Percentiles rank a stretch among this genome's conserved stretches.
Conservation (phyloP, 2,113 vertebrate species). For the Ctenomys sociabilis region DNA sequence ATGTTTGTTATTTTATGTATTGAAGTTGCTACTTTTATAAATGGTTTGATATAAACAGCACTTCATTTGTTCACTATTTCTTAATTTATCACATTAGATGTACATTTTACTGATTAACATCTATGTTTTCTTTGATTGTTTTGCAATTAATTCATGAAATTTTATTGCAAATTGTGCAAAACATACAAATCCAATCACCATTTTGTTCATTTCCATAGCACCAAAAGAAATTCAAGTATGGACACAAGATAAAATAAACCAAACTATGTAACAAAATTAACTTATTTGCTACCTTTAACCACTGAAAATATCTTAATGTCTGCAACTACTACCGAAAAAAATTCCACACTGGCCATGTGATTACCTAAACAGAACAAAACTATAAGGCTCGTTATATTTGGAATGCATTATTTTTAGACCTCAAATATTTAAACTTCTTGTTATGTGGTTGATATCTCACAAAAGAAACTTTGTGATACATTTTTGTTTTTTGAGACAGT, state of each 20-base stretch:
- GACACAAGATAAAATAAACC: background rate
- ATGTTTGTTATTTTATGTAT: background rate
- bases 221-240: background rate
- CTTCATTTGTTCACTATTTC: background rate
- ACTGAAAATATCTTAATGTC: background rate
- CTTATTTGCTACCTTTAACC: background rate
- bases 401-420: background rate
- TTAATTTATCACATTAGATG: conserved; percentile 8
- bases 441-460: background rate
- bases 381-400: background rate
- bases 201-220: background rate
- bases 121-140: background rate
- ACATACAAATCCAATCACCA: background rate
- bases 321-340: background rate
- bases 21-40: background rate
- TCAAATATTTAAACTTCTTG: background rate
- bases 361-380: background rate
- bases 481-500: background rate
- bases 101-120: background rate
- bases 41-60: background rate
- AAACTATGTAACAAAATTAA: background rate
- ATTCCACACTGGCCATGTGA: background rate
- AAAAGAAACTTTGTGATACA: background rate
- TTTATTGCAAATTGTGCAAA: background rate
- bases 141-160: background rate